These are phyloP conservation scores for Bathynomus jamesi DNA, from an alignment of 1,140 invertebrate genomes.

Conservation along the genomic window DNA sequence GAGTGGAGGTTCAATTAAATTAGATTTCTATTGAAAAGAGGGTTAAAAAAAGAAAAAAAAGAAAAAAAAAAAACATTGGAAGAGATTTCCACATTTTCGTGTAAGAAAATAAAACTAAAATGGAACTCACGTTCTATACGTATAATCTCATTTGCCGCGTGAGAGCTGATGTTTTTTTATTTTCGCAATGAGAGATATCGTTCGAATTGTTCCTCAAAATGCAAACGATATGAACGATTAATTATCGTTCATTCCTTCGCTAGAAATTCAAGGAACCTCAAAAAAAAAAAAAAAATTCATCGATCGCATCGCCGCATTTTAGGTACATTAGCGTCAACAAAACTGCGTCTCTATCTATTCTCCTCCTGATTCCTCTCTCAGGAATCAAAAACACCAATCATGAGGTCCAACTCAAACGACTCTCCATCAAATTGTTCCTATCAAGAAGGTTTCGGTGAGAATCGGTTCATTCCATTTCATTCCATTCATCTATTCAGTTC, in stretches of 20 bases:
- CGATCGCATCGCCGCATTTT: not conserved
- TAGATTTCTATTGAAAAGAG: not conserved
- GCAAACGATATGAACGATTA: not conserved
- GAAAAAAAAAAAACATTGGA: not conserved
- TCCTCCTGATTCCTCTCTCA: not conserved
- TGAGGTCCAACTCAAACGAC: not conserved
- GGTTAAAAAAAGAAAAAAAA: not conserved
- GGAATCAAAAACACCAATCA: not conserved
- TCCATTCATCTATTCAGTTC: not conserved
- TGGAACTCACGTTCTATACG: not conserved
- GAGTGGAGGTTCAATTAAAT: not conserved
- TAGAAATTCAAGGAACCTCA: not conserved
- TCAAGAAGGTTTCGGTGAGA: not conserved
- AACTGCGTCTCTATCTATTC: not conserved
- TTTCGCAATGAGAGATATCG: not conserved
- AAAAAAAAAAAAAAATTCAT: not conserved
- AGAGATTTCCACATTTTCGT: not conserved
- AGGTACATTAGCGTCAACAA: not conserved
- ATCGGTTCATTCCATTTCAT: constrained; percentile 1
- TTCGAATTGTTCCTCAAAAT: not conserved
- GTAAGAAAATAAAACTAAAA: not conserved
- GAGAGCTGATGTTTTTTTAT: not conserved
- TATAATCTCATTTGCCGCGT: not conserved
- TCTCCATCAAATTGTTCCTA: not conserved
- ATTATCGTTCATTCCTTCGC: not conserved